A percentile compares a stretch with the other conserved stretches of the same genome.
phyloP scores from a whole-genome alignment of 2,113 vertebrate species.

The Emydura subglobosa region DNA sequence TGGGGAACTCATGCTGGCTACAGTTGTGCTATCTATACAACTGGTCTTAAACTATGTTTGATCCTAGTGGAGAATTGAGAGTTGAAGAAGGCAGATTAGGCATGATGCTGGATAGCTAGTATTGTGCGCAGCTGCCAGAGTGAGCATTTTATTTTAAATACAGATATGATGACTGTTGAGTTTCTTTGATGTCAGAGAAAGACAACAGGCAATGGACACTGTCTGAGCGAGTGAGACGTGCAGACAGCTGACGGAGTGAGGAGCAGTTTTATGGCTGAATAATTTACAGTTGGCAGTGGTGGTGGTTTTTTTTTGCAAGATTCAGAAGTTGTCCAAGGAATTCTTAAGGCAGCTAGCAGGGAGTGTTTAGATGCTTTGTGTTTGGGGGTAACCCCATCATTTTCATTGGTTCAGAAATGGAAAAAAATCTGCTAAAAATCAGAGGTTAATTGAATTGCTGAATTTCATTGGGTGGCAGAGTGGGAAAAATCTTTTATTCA shows the following conservation, averaged over 20 bases:
- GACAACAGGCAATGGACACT: not conserved
- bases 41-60: conserved; percentile 31
- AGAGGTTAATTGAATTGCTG: not conserved
- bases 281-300: not conserved
- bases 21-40: conserved; percentile 32
- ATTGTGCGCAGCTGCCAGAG: conserved; percentile 2
- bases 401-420: conserved; percentile 42
- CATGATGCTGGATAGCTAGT: not conserved
- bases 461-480: conserved; percentile 35
- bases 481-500: not conserved
- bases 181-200: conserved; percentile 10
- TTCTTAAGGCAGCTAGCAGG: not conserved
- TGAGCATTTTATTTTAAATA: conserved; percentile 38
- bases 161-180: not conserved
- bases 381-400: not conserved
- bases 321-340: not conserved
- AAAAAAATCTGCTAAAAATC: conserved; percentile 25
- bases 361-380: not conserved
- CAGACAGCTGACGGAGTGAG: not conserved
- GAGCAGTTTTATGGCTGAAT: not conserved
- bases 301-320: not conserved
- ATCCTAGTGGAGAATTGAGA: conserved; percentile 40
- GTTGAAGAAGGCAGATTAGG: conserved; percentile 49
- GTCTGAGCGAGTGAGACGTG: not conserved
- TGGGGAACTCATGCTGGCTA: conserved; percentile 35